phyloP scores from a whole-genome alignment of 2,113 vertebrate genomes.

The Muntiacus muntjak region DNA sequence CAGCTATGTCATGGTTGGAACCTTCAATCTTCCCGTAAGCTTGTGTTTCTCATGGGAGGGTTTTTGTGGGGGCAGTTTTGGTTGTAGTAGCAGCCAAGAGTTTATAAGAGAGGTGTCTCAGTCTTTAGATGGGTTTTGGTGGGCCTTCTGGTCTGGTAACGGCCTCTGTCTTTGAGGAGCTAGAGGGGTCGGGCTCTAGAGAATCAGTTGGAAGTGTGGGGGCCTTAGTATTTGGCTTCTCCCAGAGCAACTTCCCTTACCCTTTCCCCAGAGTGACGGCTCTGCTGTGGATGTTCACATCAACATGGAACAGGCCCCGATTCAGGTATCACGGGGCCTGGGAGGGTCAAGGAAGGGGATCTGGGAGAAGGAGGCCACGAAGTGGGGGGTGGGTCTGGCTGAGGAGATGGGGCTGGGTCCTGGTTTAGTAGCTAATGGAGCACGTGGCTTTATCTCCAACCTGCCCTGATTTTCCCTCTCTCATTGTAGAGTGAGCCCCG shows the following conservation, averaged over 20 bases:
- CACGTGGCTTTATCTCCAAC: neutral
- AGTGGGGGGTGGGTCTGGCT: neutral
- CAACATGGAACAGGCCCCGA: conserved; percentile 87
- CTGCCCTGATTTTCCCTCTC: neutral
- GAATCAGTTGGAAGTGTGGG: conserved; percentile 5
- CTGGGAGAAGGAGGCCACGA: conserved; percentile 64
- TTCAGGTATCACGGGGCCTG: conserved; percentile 77
- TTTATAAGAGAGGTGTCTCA: neutral
- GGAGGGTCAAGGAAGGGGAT: conserved; percentile 70
- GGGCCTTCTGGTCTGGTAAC: neutral
- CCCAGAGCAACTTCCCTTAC: conserved; percentile 66
- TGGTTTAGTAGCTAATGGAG: neutral
- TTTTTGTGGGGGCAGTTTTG: conserved; percentile 26
- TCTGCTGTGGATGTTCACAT: conserved; percentile 91
- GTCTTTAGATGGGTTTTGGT: conserved; percentile 3
- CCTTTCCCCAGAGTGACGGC: conserved; percentile 78
- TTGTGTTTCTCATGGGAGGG: conserved; percentile 67
- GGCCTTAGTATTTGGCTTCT: conserved; percentile 61
- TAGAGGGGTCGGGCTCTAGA: neutral
- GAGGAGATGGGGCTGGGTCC: neutral
- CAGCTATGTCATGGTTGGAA: conserved; percentile 95
- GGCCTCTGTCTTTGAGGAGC: neutral
- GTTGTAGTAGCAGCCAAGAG: neutral
- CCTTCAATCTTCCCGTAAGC: conserved; percentile 94
- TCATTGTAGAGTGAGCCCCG: conserved; percentile 87